Conservation (phyloP, 2,797 vertebrate genomes). For the Sebastes kiyomatsui region DNA sequence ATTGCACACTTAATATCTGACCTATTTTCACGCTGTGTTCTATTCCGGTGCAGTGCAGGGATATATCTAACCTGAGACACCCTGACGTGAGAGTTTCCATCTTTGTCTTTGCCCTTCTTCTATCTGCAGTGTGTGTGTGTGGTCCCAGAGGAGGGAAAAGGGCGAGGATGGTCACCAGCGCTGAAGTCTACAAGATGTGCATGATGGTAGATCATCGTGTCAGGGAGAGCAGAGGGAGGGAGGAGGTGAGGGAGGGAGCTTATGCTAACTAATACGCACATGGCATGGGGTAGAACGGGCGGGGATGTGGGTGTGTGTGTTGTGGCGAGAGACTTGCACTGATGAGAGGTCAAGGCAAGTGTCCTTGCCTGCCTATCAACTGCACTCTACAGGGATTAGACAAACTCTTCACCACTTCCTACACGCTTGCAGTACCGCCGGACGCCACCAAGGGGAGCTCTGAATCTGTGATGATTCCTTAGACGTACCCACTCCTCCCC, state of each 20-base stretch:
- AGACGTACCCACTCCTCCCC: background rate
- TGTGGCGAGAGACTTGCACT: conserved; percentile 6
- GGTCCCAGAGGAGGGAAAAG: conserved; percentile 18
- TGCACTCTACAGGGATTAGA: conserved; percentile 46
- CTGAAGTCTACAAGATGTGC: conserved; percentile 41
- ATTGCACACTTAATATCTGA: conserved; percentile 23
- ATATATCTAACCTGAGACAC: conserved; percentile 24
- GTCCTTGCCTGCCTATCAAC: conserved; percentile 63
- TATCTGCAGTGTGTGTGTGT: background rate
- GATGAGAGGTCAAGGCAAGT: conserved; percentile 60
- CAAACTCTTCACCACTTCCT: background rate
- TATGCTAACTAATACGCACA: conserved; percentile 23
- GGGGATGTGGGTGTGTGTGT: background rate
- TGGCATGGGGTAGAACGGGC: background rate
- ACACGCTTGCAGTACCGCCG: conserved; percentile 11
- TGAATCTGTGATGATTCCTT: conserved; percentile 48
- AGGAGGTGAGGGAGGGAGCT: background rate
- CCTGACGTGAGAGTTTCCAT: conserved; percentile 9
- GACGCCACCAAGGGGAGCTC: conserved; percentile 76
- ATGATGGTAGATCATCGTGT: conserved; percentile 48
- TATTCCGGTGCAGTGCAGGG: conserved; percentile 7
- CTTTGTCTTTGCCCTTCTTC: conserved; percentile 24
- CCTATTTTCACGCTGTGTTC: conserved; percentile 20
- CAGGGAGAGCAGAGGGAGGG: background rate
- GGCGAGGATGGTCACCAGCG: conserved; percentile 8